Base-by-base conservation (phyloP, 2,888 invertebrate species). In the Agrotis clavis region DNA sequence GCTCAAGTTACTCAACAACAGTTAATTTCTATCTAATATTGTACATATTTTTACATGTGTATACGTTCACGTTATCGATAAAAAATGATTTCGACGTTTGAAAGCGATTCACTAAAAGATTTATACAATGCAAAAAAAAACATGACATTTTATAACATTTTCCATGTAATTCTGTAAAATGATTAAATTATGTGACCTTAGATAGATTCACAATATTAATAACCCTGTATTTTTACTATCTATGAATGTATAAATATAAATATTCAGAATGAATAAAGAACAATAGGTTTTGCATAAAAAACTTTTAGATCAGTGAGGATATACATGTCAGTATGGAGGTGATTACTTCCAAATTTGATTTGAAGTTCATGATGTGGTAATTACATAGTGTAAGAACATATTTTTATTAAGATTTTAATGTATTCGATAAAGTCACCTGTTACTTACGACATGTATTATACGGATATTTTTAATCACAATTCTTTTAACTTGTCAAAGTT, bases 81-180 rank as follows among this genome's bases (percentile, higher is more conserved):
- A 54, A 62, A 60, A 16, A 75, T 74, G 77, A 84, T 84, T 84
- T 84, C 84, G 84, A 85, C 76, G 82, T 79, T 79, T 74, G 18
- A 67, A 66, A 67, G 30, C 4, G 7, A 67, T 57, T 64, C 21
- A 45, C 30, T 45, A 57, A 60, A 59, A 50, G 25, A 60, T 57
- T 35, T 62, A 61, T 79, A 61, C n/a, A 54, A 65, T 45, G 64
- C 25, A 67, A 54, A 53, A 60, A 56, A 53, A 60, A 30, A 70
- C 56, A 57, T 71, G 64, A 54, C 25, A 61, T 57, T 69, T 7
- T 62, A 62, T n/a, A 64, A 35, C 41, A 68, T 21, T 53, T 57
- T 41, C 47, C 51, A 63, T 21, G 51, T 67, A 54, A 57, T 61
- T 69, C 61, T 59, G 45, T 54, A 51, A 62, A 67, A 65, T n/a